Evolutionary conservation across 1,140 invertebrate species (phyloP).

Genomic region (Thalassaphorura encarpata): DNA sequence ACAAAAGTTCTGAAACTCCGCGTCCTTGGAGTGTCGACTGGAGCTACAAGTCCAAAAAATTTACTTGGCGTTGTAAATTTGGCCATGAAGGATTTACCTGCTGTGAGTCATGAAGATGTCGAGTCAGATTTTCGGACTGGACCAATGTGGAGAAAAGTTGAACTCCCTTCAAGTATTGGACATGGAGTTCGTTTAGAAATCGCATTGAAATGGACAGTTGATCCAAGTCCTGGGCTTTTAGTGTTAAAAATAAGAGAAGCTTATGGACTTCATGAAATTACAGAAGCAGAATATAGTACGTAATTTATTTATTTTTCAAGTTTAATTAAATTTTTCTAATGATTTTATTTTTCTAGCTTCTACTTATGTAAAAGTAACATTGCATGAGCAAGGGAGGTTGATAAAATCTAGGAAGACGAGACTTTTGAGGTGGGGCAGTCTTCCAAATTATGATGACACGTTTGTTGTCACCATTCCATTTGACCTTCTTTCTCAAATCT

Average conservation of each 20-base stretch:
- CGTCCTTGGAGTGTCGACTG: constrained; percentile 13
- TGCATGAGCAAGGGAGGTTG: constrained; percentile 24
- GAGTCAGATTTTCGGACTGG: constrained; percentile 19
- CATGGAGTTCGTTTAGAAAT: constrained; percentile 22
- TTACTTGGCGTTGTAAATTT: constrained; percentile 26
- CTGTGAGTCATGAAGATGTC: constrained; percentile 14
- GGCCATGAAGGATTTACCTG: constrained; percentile 20
- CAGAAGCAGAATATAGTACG: constrained; percentile 27
- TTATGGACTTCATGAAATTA: constrained; percentile 26
- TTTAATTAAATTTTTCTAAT: neutral
- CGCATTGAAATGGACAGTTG: constrained; percentile 17
- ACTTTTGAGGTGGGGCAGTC: constrained; percentile 27
- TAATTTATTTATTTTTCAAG: neutral
- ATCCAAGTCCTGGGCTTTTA: constrained; percentile 25
- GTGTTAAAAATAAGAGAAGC: constrained; percentile 29
- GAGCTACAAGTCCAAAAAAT: neutral
- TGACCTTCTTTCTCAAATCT: constrained; percentile 26
- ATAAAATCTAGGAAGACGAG: constrained; percentile 24
- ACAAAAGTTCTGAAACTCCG: constrained; percentile 29
- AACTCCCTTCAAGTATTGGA: constrained; percentile 11
- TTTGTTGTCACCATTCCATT: constrained; percentile 29
- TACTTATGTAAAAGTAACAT: constrained; percentile 29
- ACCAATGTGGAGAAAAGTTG: constrained; percentile 23
- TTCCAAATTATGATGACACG: constrained; percentile 29
- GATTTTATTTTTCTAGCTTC: constrained; percentile 19